Base-by-base conservation (phyloP, 2,888 invertebrate species). In the Phaonia tiefii region DNA sequence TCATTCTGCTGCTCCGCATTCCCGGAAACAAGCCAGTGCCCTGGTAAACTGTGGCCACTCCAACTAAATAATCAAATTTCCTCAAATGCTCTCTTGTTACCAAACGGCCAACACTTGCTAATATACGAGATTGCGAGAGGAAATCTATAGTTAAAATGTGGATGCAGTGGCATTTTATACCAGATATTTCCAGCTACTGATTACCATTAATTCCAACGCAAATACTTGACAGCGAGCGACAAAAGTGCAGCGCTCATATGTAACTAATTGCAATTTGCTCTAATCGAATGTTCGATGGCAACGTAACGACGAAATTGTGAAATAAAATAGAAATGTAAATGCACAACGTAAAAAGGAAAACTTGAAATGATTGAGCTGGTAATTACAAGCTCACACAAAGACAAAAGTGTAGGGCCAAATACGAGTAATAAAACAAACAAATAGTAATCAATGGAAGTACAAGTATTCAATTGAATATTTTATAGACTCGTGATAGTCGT, bases 361-460 rank as follows among this genome's bases (percentile, higher is more conserved):
- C 39, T 60, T 49, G 60, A 49, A 67, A 60, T 74, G 46, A 44
- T 66, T 72, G 39, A 37, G 39, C 42, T 63, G n/a, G 49, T 69
- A 75, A 73, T 76, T 77, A 80, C 63, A 63, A 17, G 63, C 39
- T 10, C 54, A 74, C 70, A 70, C 58, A 72, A 17, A 72, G 25
- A 69, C 60, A 69, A 54, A 77, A 26, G n/a, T n/a, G n/a, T n/a
- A n/a, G 31, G 8, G 31, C 31, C 8, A 31, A 31, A 31, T 3
- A 31, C 3, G 8, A 31, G n/a, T n/a, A n/a, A n/a, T n/a, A n/a
- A n/a, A n/a, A 31, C 31, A 31, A 31, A 31, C 3, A 31, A 31
- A 31, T 31, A 37, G 20, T 81, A 72, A 74, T 81, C 75, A 75
- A 49, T 81, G 46, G 58, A 77, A 56, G 63, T 67, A 39, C 74